These are phyloP conservation scores for Leuctra nigra DNA, from an alignment of 2,888 invertebrate genomes.

Conservation along the genomic window DNA sequence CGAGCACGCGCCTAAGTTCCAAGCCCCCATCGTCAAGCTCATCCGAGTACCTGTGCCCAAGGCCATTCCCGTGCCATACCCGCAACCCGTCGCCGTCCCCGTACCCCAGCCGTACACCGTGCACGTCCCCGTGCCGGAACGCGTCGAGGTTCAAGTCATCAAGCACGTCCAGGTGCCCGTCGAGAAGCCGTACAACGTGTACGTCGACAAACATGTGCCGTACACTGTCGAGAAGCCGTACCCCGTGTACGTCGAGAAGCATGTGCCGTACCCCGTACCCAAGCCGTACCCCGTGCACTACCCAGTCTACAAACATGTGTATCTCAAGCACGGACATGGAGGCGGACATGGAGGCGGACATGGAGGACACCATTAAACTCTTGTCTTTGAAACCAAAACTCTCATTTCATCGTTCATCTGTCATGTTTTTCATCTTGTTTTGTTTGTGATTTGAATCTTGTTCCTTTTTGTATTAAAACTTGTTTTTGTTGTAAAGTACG, in stretches of 20 bases:
- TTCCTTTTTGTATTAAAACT: not conserved
- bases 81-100: slow-evolving; percentile 16
- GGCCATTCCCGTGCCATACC: slow-evolving; percentile 19
- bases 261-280: slow-evolving; percentile 25
- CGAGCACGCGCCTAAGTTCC: slow-evolving; percentile 2
- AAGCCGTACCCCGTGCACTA: slow-evolving; percentile 21
- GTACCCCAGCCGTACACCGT: slow-evolving; percentile 18
- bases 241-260: slow-evolving; percentile 23
- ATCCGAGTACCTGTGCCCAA: slow-evolving; percentile 20
- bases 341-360: not conserved
- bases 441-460: not conserved
- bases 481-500: not conserved
- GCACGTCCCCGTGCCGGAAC: slow-evolving; percentile 19
- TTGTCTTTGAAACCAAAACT: not conserved
- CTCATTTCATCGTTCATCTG: not conserved
- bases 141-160: slow-evolving; percentile 21
- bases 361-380: not conserved
- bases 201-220: slow-evolving; percentile 25
- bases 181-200: slow-evolving; percentile 25
- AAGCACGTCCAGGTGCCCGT: slow-evolving; percentile 27
- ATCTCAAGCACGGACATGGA: slow-evolving; percentile 3
- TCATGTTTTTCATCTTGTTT: not conserved
- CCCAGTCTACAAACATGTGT: slow-evolving; percentile 15
- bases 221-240: slow-evolving; percentile 23
- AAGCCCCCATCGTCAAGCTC: slow-evolving; percentile 15